A percentile compares a stretch with the other conserved stretches of the same genome.
phyloP scores from a whole-genome alignment of 2,797 vertebrate genomes.

The Nannoperca obscura region DNA sequence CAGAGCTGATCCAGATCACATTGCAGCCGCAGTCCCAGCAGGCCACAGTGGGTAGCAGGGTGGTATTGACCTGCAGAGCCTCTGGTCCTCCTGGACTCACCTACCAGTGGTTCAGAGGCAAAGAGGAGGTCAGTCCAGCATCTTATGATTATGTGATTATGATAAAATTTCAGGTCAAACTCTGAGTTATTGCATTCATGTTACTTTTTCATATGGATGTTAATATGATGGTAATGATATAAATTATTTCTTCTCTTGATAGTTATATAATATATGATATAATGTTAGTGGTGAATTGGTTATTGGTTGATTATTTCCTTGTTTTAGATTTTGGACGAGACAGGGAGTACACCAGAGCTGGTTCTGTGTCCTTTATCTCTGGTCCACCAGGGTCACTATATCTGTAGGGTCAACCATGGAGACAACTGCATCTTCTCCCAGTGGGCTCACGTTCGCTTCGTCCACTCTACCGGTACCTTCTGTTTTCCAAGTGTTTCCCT shows the following conservation, averaged over 20 bases:
- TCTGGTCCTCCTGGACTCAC: constrained; percentile 77
- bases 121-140: constrained; percentile 82
- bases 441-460: constrained; percentile 83
- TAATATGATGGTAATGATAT: background rate
- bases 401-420: constrained; percentile 87
- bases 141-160: background rate
- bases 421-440: constrained; percentile 84
- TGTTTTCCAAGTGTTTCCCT: background rate
- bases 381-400: constrained; percentile 80
- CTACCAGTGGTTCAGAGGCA: constrained; percentile 92
- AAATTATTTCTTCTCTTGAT: background rate
- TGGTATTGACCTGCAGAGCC: constrained; percentile 84
- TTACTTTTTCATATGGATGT: background rate
- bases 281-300: background rate
- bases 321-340: constrained; percentile 80
- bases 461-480: constrained; percentile 70
- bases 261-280: too few relatives aligned
- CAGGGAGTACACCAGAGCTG: constrained; percentile 78
- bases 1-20: constrained; percentile 78
- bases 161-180: constrained; percentile 1
- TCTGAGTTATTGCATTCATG: background rate
- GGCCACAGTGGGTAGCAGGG: constrained; percentile 66
- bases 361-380: constrained; percentile 69
- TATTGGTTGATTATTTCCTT: constrained; percentile 9
- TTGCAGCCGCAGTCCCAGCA: constrained; percentile 84